Percentiles rank a stretch among this genome's conserved stretches.
Conservation (phyloP, 2,113 vertebrate species). For the Lota lota region DNA sequence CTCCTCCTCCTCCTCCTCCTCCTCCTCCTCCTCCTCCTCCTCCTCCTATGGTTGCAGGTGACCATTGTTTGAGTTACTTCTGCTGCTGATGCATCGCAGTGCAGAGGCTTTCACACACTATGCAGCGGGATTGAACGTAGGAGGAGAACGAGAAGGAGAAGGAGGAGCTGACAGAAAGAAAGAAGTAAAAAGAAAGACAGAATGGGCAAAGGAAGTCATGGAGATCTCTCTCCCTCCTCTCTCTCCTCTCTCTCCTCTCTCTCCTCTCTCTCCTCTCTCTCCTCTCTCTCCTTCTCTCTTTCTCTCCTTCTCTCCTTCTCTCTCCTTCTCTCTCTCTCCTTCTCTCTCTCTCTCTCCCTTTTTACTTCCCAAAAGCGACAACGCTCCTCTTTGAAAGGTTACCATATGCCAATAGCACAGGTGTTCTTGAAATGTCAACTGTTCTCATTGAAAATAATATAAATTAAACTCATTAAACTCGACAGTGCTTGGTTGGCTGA, state of each 20-base stretch:
- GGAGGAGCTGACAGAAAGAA: too few relatives aligned
- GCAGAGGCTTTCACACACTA: too few relatives aligned
- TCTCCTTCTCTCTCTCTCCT: background rate
- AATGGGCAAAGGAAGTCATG: too few relatives aligned
- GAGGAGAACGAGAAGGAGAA: too few relatives aligned
- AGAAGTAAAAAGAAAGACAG: too few relatives aligned
- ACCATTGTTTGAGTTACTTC: constrained; percentile 53
- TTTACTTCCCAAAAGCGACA: constrained; percentile 30
- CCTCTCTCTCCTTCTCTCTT: constrained; percentile 7
- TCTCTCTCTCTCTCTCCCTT: constrained; percentile 14
- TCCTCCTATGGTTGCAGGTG: constrained; percentile 30
- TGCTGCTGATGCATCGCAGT: too few relatives aligned
- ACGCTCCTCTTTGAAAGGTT: constrained; percentile 48
- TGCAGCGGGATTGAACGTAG: too few relatives aligned
- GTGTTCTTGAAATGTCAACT: constrained; percentile 61
- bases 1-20: constrained; percentile 6
- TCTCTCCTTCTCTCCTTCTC: background rate
- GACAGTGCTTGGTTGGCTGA: constrained; percentile 21
- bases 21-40: constrained; percentile 19
- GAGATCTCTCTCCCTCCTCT: too few relatives aligned
- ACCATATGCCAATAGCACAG: constrained; percentile 22
- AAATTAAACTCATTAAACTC: constrained; percentile 44
- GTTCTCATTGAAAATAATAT: constrained; percentile 51
- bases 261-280: too few relatives aligned
- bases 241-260: too few relatives aligned